Conservation (phyloP, 53 echinoderm and acorn worm genomes). For the Paracentrotus lividus region DNA sequence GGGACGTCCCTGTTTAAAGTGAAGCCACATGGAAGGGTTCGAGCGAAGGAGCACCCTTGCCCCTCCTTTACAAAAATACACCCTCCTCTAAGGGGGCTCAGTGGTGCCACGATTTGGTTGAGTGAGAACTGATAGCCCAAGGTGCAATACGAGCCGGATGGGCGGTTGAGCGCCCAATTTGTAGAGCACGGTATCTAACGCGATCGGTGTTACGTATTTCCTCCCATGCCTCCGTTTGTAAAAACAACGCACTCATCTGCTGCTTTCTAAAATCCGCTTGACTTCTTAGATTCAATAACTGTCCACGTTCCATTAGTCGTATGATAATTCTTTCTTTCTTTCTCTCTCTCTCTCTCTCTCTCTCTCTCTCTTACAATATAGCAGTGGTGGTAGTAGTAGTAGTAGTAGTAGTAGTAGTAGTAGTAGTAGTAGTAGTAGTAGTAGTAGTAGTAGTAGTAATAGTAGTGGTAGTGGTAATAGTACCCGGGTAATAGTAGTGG, state of each 20-base stretch:
- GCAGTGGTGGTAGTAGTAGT: constrained; percentile 41
- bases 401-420: constrained; percentile 56
- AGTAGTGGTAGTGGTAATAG: too few species aligned
- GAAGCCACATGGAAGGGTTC: constrained; percentile 4
- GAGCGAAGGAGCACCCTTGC: constrained; percentile 22
- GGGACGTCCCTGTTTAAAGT: too few species aligned
- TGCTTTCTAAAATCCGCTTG: neutral
- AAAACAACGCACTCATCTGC: constrained; percentile 22
- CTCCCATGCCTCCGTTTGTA: neutral
- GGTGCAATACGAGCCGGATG: neutral
- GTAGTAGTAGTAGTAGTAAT: constrained; percentile 49
- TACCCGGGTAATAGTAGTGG: too few species aligned
- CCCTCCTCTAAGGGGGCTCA: neutral
- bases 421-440: constrained; percentile 56
- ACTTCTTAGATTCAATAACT: neutral
- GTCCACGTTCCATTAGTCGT: neutral
- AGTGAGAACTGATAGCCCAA: neutral
- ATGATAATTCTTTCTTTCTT: too few species aligned
- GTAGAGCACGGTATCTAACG: constrained; percentile 36
- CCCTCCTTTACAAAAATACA: constrained; percentile 18
- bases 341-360: neutral
- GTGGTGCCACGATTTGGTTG: constrained; percentile 25
- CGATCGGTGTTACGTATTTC: constrained; percentile 61
- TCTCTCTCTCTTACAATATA: neutral
- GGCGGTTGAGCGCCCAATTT: constrained; percentile 60